These are phyloP conservation scores for Cryptotis parvus DNA, from an alignment of 2,113 vertebrate genomes.

Conservation along the genomic window DNA sequence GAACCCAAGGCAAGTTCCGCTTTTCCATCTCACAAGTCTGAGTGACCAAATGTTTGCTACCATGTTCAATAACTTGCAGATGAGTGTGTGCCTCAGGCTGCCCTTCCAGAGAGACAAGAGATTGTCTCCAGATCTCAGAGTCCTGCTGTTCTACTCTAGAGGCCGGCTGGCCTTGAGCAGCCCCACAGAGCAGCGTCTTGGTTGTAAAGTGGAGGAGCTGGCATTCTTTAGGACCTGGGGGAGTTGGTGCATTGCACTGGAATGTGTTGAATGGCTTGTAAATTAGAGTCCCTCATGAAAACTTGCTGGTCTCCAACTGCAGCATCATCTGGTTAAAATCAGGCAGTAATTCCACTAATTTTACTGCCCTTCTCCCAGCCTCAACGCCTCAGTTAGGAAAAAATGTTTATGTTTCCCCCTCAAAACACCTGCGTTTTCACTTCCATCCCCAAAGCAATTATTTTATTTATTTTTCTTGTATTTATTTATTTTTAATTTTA, in stretches of 20 bases:
- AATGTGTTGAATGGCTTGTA: slow-evolving; percentile 96
- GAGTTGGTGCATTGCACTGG: slow-evolving; percentile 91
- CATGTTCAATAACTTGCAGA: not conserved
- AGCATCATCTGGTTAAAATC: slow-evolving; percentile 99
- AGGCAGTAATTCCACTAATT: slow-evolving; percentile 99
- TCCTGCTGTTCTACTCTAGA: fast-evolving
- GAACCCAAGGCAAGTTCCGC: not conserved
- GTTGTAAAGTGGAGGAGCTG: slow-evolving; percentile 85
- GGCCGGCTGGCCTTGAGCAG: slow-evolving; percentile 71
- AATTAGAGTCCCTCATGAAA: slow-evolving; percentile 99
- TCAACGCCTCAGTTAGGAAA: slow-evolving; percentile 97
- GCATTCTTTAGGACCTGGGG: slow-evolving; percentile 92
- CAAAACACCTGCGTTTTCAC: slow-evolving; percentile 96
- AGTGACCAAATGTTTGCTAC: slow-evolving; percentile 35
- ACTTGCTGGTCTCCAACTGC: slow-evolving; percentile 95
- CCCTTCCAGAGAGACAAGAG: not conserved
- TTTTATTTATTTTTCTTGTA: slow-evolving; percentile 73
- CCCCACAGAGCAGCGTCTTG: slow-evolving; percentile 66
- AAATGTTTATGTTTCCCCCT: slow-evolving; percentile 94
- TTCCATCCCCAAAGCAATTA: slow-evolving; percentile 88
- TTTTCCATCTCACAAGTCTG: slow-evolving; percentile 53
- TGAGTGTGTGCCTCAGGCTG: slow-evolving; percentile 18
- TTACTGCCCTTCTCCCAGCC: slow-evolving; percentile 93
- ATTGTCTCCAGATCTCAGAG: not conserved
- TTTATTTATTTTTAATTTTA: slow-evolving; percentile 80